Evolutionary conservation across 2,797 vertebrate species (phyloP).

Genomic region (Mormyrops boulengeri): DNA sequence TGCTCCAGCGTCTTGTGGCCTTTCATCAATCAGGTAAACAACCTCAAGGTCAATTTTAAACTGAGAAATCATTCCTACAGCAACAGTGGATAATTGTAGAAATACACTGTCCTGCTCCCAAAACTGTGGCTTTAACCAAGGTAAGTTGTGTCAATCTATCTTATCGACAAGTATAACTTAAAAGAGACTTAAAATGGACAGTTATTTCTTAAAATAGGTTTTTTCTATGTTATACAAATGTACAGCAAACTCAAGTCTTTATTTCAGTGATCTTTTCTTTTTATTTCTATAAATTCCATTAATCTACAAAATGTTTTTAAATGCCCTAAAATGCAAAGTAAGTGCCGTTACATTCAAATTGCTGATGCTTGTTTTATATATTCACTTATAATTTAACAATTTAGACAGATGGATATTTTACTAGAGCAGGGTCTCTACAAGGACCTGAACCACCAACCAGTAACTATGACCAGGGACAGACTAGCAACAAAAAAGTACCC

Average conservation of each 20-base stretch:
- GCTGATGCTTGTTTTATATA: background rate
- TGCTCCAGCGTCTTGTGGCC: too few species aligned
- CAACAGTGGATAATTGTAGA: background rate
- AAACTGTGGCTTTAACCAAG: background rate
- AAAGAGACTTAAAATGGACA: background rate
- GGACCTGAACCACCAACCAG: background rate
- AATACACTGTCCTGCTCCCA: background rate
- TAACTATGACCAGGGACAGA: background rate
- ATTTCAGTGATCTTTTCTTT: background rate
- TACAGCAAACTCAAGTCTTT: background rate
- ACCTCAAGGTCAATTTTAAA: background rate
- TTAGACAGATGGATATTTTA: background rate
- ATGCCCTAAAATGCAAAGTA: background rate
- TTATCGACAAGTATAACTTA: background rate
- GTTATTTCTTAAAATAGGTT: background rate
- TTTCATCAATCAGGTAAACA: background rate
- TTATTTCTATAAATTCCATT: background rate
- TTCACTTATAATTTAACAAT: background rate
- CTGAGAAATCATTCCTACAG: background rate
- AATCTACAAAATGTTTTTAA: background rate
- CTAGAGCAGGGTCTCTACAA: background rate
- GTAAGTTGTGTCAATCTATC: background rate
- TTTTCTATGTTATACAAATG: background rate
- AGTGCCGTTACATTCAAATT: background rate
- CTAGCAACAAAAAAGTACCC: background rate